These are phyloP conservation scores for Orthosia gracilis DNA, from an alignment of 2,888 invertebrate genomes.

Conservation along the genomic window DNA sequence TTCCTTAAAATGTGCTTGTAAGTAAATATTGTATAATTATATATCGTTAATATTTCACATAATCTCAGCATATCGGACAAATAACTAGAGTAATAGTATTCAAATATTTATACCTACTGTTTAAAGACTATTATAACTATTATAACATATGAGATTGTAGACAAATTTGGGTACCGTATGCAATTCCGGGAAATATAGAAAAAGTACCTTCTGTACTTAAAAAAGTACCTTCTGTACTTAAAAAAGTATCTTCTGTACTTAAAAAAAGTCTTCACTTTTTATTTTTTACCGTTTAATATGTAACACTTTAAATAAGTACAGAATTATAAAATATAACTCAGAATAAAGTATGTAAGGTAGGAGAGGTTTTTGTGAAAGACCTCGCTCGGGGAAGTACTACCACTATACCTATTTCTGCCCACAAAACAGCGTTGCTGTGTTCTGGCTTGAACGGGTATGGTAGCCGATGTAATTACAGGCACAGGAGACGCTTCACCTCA, in stretches of 20 bases:
- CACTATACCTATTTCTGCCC: neutral
- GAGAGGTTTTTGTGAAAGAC: neutral
- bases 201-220: constrained; percentile 1
- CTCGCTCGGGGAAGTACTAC: neutral
- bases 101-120: constrained; percentile 66
- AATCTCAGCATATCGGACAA: constrained; percentile 67
- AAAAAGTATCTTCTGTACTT: neutral
- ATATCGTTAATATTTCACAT: constrained; percentile 45
- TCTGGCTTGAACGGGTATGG: neutral
- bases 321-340: neutral
- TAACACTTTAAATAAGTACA: neutral
- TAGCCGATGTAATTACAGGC: neutral
- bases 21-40: neutral
- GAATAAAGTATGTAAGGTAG: neutral
- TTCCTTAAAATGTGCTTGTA: neutral
- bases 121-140: constrained; percentile 56
- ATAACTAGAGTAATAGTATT: constrained; percentile 56
- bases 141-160: constrained; percentile 41
- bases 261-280: neutral
- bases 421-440: neutral
- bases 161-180: constrained; percentile 46
- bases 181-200: constrained; percentile 15
- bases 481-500: neutral
- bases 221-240: neutral
- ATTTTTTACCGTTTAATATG: neutral